phyloP scores from a whole-genome alignment of 1,140 invertebrate genomes.

The Akabosia matsudoensis region DNA sequence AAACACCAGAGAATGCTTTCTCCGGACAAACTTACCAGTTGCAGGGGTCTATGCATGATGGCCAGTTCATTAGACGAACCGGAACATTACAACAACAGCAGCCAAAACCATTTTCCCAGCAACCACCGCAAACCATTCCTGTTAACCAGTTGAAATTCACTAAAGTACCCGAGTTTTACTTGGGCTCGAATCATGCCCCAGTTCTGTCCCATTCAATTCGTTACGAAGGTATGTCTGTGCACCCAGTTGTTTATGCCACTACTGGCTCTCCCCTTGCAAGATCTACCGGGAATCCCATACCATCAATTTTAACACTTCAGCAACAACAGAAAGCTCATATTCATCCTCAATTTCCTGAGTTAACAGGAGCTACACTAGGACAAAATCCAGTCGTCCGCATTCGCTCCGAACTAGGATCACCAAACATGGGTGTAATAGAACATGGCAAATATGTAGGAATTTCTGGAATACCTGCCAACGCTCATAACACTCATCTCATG shows the following conservation, averaged over 20 bases:
- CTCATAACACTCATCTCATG: not conserved
- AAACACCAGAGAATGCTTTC: not conserved
- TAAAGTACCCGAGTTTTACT: not conserved
- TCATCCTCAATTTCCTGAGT: not conserved
- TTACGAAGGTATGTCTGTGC: not conserved
- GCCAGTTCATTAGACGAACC: not conserved
- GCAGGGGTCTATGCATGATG: not conserved
- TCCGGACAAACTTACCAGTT: not conserved
- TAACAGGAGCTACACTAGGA: not conserved
- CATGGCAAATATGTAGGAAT: not conserved
- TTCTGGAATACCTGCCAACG: not conserved
- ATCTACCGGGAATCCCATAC: not conserved
- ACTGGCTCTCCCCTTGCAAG: not conserved
- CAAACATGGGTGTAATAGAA: not conserved
- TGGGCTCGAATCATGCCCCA: not conserved
- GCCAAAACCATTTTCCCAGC: not conserved
- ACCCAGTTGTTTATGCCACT: not conserved
- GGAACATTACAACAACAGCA: not conserved
- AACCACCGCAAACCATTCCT: not conserved
- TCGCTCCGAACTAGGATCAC: not conserved
- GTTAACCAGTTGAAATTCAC: slow-evolving; percentile 1
- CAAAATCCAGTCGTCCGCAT: not conserved
- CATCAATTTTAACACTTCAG: not conserved
- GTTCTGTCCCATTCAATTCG: slow-evolving; percentile 8
- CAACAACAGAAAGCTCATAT: not conserved